phyloP scores from a whole-genome alignment of 2,888 invertebrate genomes.

The Sinopyrophorus schimmeli region DNA sequence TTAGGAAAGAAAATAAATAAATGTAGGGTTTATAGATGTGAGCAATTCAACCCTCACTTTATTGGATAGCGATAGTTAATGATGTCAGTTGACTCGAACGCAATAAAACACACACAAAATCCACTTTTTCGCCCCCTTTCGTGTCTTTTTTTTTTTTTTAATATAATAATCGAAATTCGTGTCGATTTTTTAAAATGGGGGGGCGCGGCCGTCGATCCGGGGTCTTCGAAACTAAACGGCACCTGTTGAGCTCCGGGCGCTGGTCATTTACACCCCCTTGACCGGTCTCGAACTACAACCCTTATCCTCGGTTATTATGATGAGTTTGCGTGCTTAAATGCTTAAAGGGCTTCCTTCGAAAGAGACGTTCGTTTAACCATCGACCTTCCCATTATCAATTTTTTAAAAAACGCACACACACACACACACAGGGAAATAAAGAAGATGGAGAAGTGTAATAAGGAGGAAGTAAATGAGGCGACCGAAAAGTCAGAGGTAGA shows the following conservation, averaged over 20 bases:
- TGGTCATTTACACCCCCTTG: conserved; percentile 41
- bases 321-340: conserved; percentile 29
- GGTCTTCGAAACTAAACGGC: conserved; percentile 34
- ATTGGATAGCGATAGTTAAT: conserved; percentile 36
- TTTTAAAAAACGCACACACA: too few species aligned
- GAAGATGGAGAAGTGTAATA: conserved; percentile 10
- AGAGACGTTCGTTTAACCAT: too few species aligned
- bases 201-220: conserved; percentile 28
- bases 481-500: conserved; percentile 31
- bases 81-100: conserved; percentile 29
- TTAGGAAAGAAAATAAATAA: conserved; percentile 39
- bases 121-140: too few species aligned
- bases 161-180: too few species aligned
- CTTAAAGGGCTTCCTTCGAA: too few species aligned
- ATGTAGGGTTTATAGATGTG: conserved; percentile 33
- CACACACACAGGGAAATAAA: too few species aligned
- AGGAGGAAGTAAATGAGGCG: conserved; percentile 27
- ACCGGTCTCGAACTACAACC: conserved; percentile 34
- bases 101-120: conserved; percentile 1
- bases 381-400: too few species aligned
- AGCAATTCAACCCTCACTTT: conserved; percentile 31
- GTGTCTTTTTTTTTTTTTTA: too few species aligned
- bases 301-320: conserved; percentile 31
- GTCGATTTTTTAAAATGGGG: too few species aligned
- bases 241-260: conserved; percentile 39